phyloP scores from a whole-genome alignment of 2,888 invertebrate genomes.

The Callinectes sapidus region DNA sequence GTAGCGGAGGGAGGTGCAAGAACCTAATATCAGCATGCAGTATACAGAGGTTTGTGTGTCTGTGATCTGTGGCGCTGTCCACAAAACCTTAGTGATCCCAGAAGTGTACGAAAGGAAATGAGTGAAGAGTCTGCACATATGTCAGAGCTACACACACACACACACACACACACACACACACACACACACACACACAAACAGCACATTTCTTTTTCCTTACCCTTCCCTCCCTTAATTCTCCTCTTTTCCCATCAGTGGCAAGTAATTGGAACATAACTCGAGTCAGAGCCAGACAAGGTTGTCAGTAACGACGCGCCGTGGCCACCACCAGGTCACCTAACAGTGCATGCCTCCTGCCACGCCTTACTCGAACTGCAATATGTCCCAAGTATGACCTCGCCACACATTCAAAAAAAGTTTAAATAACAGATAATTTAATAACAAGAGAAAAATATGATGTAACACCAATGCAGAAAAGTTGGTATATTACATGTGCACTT shows the following conservation, averaged over 20 bases:
- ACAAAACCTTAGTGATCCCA: no score
- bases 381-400: neutral
- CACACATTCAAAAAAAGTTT: neutral
- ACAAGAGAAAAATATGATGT: neutral
- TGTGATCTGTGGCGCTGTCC: no score
- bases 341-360: neutral
- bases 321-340: neutral
- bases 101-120: neutral
- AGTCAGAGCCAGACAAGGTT: neutral
- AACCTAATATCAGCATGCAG: neutral
- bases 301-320: neutral
- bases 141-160: neutral
- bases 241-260: neutral
- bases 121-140: neutral
- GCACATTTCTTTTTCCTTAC: neutral
- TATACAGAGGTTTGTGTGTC: neutral
- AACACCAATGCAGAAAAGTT: neutral
- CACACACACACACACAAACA: constrained; percentile 6
- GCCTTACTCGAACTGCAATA: neutral
- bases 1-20: no score
- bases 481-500: no score
- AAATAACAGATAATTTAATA: neutral
- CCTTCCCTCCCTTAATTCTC: neutral
- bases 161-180: constrained; percentile 21
- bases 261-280: constrained; percentile 16